Conservation (phyloP, 2,888 invertebrate species). For the Ectemnius cavifrons region DNA sequence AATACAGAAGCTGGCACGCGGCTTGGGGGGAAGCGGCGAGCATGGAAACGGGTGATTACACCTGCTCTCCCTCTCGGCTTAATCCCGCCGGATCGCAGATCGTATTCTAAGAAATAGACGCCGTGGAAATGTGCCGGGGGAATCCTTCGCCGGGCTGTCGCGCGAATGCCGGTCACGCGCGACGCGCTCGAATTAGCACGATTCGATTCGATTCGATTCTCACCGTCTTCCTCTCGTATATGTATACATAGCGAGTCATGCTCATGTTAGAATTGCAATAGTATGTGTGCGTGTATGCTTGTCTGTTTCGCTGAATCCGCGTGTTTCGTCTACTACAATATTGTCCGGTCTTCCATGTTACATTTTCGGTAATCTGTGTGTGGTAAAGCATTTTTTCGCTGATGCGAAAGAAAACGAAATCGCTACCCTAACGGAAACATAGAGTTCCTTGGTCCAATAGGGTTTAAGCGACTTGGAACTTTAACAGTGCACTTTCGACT, state of each 20-base stretch:
- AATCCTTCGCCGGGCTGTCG: not conserved
- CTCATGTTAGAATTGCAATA: too few relatives aligned
- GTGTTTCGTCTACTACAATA: not conserved
- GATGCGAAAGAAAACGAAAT: too few relatives aligned
- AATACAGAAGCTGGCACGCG: constrained; percentile 41
- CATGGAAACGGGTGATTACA: constrained; percentile 56
- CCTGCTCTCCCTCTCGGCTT: constrained; percentile 40
- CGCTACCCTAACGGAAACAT: too few relatives aligned
- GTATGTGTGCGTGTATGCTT: too few relatives aligned
- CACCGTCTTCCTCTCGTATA: too few relatives aligned
- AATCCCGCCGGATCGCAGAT: constrained; percentile 52
- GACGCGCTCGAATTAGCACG: constrained; percentile 47
- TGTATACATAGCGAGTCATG: too few relatives aligned
- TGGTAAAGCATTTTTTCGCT: too few relatives aligned
- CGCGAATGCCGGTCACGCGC: constrained; percentile 58
- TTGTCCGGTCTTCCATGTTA: too few relatives aligned
- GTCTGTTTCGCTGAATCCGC: constrained; percentile 38
- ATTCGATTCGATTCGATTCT: constrained; percentile 47
- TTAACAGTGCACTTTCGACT: too few relatives aligned
- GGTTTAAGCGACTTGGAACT: too few relatives aligned
- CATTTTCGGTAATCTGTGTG: too few relatives aligned
- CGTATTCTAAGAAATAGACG: constrained; percentile 47
- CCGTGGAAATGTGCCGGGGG: constrained; percentile 32
- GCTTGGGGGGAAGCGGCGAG: constrained; percentile 18
- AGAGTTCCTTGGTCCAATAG: too few relatives aligned